Conservation (phyloP, 1,140 invertebrate genomes). For the Bombus ignitus region DNA sequence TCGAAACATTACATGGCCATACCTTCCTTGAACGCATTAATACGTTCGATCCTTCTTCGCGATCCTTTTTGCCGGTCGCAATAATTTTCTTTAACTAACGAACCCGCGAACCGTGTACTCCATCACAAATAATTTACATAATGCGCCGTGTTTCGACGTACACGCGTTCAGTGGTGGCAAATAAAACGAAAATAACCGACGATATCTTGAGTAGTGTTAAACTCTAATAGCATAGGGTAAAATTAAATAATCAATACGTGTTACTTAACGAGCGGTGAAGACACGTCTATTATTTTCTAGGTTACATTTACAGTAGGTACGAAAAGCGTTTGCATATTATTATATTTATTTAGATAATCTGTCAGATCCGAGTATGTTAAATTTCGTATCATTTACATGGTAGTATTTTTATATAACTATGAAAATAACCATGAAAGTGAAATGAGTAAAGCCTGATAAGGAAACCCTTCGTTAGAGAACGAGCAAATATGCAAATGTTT, state of each 20-base stretch:
- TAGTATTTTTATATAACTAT: too few relatives aligned
- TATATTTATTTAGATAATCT: too few relatives aligned
- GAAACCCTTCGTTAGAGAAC: too few relatives aligned
- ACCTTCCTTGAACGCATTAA: constrained; percentile 54
- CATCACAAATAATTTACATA: constrained; percentile 27
- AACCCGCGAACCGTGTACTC: constrained; percentile 3
- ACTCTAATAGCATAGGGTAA: not conserved
- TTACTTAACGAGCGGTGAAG: not conserved
- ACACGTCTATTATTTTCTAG: not conserved
- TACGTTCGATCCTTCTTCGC: constrained; percentile 38
- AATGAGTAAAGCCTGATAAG: too few relatives aligned
- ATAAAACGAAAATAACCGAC: not conserved
- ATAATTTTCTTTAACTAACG: constrained; percentile 45
- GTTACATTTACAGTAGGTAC: too few relatives aligned
- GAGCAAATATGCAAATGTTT: too few relatives aligned
- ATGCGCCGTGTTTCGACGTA: not conserved
- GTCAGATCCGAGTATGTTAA: too few relatives aligned
- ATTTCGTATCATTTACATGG: too few relatives aligned
- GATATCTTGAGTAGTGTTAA: too few relatives aligned
- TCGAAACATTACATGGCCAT: constrained; percentile 38
- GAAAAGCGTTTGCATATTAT: too few relatives aligned
- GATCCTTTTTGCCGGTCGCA: constrained; percentile 7
- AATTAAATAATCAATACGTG: not conserved
- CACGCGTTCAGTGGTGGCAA: not conserved
- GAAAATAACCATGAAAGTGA: too few relatives aligned